phyloP scores from a whole-genome alignment of 2,888 invertebrate species.

The Idaea aversata region DNA sequence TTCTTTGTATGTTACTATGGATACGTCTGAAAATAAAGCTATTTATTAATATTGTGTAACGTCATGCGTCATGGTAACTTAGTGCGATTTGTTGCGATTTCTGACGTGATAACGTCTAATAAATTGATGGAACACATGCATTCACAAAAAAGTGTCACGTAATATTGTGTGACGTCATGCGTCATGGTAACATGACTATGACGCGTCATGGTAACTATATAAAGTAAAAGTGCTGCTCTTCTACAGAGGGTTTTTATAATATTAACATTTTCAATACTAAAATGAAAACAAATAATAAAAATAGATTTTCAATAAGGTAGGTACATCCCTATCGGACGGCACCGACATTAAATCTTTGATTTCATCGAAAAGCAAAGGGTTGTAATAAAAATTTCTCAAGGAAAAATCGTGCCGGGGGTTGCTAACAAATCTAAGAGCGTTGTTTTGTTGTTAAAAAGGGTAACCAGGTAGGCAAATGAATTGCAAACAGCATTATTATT shows the following conservation, averaged over 20 bases:
- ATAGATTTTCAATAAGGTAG: constrained; percentile 31
- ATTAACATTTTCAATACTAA: not conserved
- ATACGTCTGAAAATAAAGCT: too few relatives aligned
- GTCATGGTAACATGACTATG: too few relatives aligned
- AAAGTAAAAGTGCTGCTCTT: not conserved
- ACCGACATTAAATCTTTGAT: constrained; percentile 66
- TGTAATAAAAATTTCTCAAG: constrained; percentile 62
- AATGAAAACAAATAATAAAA: not conserved
- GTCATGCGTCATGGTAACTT: too few relatives aligned
- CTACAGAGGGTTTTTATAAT: not conserved
- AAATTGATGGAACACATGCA: too few relatives aligned
- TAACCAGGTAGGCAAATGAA: constrained; percentile 80
- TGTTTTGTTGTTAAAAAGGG: constrained; percentile 71
- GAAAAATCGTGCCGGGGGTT: constrained; percentile 65
- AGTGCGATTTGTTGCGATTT: too few relatives aligned
- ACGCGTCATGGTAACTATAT: not conserved
- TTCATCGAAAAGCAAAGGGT: constrained; percentile 67
- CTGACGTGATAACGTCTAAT: too few relatives aligned
- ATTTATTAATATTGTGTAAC: too few relatives aligned
- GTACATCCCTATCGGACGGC: constrained; percentile 39
- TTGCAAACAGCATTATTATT: constrained; percentile 82
- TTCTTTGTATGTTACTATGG: too few relatives aligned
- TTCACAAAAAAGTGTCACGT: too few relatives aligned
- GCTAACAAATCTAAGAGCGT: constrained; percentile 59
- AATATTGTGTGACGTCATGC: too few relatives aligned